Percentiles rank a stretch among this genome's conserved stretches.
These are phyloP conservation scores for Gasterosteus nipponicus DNA, from an alignment of 2,113 vertebrate species.

Conservation along the genomic window DNA sequence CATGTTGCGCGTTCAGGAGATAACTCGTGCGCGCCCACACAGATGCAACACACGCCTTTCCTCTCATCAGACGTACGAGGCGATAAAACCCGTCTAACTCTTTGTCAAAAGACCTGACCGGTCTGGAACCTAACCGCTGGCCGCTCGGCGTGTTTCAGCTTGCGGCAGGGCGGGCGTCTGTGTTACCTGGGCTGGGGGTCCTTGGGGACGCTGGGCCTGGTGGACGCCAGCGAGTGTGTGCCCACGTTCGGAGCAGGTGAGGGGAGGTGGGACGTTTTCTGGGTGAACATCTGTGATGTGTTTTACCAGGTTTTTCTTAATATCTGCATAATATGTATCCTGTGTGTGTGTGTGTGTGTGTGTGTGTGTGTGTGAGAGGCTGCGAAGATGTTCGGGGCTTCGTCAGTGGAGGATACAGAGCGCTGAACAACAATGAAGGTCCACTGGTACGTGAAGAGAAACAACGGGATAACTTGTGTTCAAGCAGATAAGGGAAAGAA, in stretches of 20 bases:
- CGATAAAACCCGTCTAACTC: neutral
- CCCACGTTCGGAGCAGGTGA: constrained; percentile 84
- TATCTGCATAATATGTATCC: neutral
- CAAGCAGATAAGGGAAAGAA: constrained; percentile 2
- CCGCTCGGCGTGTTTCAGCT: constrained; percentile 55
- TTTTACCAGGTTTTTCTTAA: neutral
- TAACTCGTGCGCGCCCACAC: neutral
- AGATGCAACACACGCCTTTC: neutral
- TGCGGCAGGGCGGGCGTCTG: constrained; percentile 72
- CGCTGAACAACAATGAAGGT: constrained; percentile 83
- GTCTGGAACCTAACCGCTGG: neutral
- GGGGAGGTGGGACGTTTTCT: neutral
- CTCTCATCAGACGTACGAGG: neutral
- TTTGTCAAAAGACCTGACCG: neutral
- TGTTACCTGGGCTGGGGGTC: constrained; percentile 84
- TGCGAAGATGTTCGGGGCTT: constrained; percentile 80
- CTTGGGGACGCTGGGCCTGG: constrained; percentile 79
- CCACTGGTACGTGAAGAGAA: constrained; percentile 68
- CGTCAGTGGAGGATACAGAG: constrained; percentile 78
- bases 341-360: constrained; percentile 1
- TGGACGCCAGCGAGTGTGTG: constrained; percentile 84
- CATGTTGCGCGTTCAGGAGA: neutral
- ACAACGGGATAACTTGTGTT: neutral
- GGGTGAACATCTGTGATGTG: neutral
- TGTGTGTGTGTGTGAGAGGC: constrained; percentile 63